Conservation (phyloP, 2,113 vertebrate genomes). For the Hyla sarda region DNA sequence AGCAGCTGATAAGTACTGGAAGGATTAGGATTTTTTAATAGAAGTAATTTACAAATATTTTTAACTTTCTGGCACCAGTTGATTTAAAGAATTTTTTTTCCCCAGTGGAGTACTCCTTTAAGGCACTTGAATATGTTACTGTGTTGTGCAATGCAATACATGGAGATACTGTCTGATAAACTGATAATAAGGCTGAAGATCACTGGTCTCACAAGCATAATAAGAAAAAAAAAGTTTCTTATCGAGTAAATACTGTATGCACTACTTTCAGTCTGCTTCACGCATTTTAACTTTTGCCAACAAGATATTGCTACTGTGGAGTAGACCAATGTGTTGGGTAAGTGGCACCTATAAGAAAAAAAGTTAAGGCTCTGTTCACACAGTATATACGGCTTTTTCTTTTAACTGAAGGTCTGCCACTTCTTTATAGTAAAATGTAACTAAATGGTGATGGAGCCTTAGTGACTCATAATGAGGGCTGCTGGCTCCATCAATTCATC, state of each 20-base stretch:
- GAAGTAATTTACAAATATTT: too few relatives aligned
- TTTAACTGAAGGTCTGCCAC: background rate
- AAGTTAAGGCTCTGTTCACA: background rate
- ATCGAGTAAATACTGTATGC: background rate
- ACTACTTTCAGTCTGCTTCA: background rate
- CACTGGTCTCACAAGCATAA: background rate
- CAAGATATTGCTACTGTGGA: background rate
- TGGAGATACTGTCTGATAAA: background rate
- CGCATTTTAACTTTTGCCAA: background rate
- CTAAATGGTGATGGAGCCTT: background rate
- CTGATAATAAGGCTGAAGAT: background rate
- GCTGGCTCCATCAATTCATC: background rate
- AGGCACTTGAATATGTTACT: conserved; percentile 14
- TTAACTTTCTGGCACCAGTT: too few relatives aligned
- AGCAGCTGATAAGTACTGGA: too few relatives aligned
- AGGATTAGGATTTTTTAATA: too few relatives aligned
- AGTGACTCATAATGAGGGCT: background rate
- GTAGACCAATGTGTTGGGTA: background rate
- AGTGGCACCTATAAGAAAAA: background rate
- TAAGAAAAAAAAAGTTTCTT: background rate
- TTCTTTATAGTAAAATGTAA: background rate
- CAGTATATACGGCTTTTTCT: background rate
- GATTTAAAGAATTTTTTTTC: too few relatives aligned
- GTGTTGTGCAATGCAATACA: conserved; percentile 1
- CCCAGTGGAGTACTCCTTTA: too few relatives aligned